Evolutionary conservation across 2,113 vertebrate species (phyloP).

Genomic region (Actenoides lindsayi): DNA sequence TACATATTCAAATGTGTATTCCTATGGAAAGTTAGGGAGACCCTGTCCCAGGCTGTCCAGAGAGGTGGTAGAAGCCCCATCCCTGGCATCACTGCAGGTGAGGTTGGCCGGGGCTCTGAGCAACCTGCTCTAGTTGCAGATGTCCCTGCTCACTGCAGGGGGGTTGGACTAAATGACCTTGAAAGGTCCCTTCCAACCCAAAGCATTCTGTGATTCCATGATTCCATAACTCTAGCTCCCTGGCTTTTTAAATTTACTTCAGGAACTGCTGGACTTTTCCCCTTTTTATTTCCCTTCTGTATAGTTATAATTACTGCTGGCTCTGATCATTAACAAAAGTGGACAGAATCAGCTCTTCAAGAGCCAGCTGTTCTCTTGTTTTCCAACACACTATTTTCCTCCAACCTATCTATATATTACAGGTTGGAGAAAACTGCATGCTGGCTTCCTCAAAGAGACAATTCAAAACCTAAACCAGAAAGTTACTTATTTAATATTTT

Average conservation of each 20-base stretch:
- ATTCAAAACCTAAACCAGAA: not conserved
- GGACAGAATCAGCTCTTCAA: not conserved
- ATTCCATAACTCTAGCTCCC: not conserved
- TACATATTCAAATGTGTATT: no score
- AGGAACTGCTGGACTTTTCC: not conserved
- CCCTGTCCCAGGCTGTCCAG: not conserved
- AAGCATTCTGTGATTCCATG: not conserved
- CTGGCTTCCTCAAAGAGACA: not conserved
- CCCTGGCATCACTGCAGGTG: not conserved
- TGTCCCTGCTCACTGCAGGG: not conserved
- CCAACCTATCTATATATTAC: not conserved
- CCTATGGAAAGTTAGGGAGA: no score
- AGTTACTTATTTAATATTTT: not conserved
- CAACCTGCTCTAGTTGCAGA: not conserved
- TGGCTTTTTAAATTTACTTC: not conserved
- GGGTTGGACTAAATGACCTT: not conserved
- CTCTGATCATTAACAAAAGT: not conserved
- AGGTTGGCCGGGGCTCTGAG: not conserved
- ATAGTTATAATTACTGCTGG: not conserved
- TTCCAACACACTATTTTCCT: not conserved
- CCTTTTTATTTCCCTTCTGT: not conserved
- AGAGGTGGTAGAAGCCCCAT: not conserved
- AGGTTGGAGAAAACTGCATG: not conserved
- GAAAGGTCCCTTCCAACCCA: not conserved
- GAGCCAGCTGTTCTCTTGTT: not conserved